A percentile compares a stretch with the other conserved stretches of the same genome.
Conservation (phyloP, 2,113 vertebrate genomes). For the Limnothrissa miodon region DNA sequence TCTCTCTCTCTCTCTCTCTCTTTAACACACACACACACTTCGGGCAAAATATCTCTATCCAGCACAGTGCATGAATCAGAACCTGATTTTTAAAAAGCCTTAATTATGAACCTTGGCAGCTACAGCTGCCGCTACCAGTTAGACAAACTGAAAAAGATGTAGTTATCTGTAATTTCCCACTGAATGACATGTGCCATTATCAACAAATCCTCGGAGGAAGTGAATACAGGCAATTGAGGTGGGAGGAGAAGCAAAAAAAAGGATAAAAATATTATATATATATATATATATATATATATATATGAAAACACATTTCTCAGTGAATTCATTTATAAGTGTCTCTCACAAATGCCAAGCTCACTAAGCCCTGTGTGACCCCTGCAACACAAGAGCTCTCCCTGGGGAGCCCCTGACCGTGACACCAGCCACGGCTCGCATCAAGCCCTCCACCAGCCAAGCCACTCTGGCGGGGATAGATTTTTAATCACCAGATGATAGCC, state of each 20-base stretch:
- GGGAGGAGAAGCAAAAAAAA: neutral
- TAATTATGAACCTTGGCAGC: neutral
- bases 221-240: neutral
- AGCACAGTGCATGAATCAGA: neutral
- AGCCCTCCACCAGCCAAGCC: constrained; percentile 59
- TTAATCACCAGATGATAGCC: constrained; percentile 70
- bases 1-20: neutral
- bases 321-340: neutral
- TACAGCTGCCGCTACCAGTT: neutral
- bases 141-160: neutral
- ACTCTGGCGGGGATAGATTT: constrained; percentile 72
- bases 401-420: constrained; percentile 58
- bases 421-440: constrained; percentile 66
- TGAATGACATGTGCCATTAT: constrained; percentile 9
- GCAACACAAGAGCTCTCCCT: constrained; percentile 62
- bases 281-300: neutral
- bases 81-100: constrained; percentile 10
- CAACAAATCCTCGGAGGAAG: neutral
- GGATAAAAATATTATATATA: neutral
- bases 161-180: constrained; percentile 8
- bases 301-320: constrained; percentile 21
- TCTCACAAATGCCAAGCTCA: constrained; percentile 55
- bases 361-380: constrained; percentile 63
- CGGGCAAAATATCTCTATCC: neutral
- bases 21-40: neutral